These are phyloP conservation scores for Mylabris phalerata DNA, from an alignment of 1,140 invertebrate genomes.

Conservation along the genomic window DNA sequence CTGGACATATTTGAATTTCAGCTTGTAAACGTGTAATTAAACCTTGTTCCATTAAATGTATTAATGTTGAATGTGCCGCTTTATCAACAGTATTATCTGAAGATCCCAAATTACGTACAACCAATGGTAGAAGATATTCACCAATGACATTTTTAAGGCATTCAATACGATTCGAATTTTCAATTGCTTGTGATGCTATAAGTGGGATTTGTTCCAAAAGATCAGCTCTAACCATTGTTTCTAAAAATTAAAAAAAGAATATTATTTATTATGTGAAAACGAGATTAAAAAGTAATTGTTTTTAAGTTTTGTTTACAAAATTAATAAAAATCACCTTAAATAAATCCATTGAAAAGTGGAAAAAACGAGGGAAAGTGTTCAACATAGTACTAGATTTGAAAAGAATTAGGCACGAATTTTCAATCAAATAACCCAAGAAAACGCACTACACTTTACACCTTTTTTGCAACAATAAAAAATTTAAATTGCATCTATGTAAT, in stretches of 20 bases:
- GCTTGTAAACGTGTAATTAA: slow-evolving; percentile 31
- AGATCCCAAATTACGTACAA: slow-evolving; percentile 34
- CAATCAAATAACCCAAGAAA: too few relatives aligned
- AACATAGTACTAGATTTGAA: too few relatives aligned
- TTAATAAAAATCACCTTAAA: too few relatives aligned
- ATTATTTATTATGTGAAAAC: too few relatives aligned
- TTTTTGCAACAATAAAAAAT: too few relatives aligned
- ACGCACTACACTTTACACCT: too few relatives aligned
- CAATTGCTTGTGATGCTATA: slow-evolving; percentile 30
- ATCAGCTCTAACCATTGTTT: slow-evolving; percentile 24
- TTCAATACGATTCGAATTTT: slow-evolving; percentile 24
- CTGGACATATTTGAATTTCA: slow-evolving; percentile 39
- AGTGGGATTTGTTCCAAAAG: slow-evolving; percentile 35
- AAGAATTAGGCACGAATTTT: too few relatives aligned
- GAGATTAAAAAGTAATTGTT: background rate
- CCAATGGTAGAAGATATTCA: slow-evolving; percentile 34
- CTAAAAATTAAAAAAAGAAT: slow-evolving; percentile 21
- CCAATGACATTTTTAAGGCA: slow-evolving; percentile 29
- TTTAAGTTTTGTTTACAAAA: too few relatives aligned
- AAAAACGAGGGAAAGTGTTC: too few relatives aligned
- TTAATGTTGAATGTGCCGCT: slow-evolving; percentile 25
- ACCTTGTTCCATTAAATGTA: slow-evolving; percentile 33
- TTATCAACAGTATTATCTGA: slow-evolving; percentile 28
- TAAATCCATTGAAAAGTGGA: too few relatives aligned
- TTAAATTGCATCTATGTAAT: too few relatives aligned